Evolutionary conservation across 1,140 invertebrate genomes (phyloP).

Genomic region (Meteorus sp.): DNA sequence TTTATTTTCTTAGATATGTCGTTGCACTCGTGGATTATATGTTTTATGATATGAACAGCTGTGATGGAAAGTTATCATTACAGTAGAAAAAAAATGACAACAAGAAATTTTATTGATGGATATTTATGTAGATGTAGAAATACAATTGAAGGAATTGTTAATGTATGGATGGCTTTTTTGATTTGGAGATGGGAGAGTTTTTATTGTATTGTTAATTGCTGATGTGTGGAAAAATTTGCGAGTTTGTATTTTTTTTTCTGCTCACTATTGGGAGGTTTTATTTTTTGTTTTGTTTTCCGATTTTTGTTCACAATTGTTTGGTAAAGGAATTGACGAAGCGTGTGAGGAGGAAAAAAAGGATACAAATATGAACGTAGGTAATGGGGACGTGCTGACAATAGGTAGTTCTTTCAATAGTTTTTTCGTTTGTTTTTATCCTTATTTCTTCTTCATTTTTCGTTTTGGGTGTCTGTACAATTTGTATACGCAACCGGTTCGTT

Average conservation of each 20-base stretch:
- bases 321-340: not conserved
- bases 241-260: not conserved
- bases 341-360: not conserved
- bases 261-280: not conserved
- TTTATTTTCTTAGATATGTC: not conserved
- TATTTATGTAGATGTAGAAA: too few relatives aligned
- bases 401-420: too few relatives aligned
- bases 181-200: too few relatives aligned
- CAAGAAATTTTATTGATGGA: not conserved
- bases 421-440: too few relatives aligned
- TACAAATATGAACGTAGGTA: not conserved
- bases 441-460: too few relatives aligned
- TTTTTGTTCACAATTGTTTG: not conserved
- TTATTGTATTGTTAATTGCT: too few relatives aligned
- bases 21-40: constrained; percentile 5
- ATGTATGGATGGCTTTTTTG: too few relatives aligned
- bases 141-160: too few relatives aligned
- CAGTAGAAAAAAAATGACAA: not conserved
- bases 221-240: too few relatives aligned
- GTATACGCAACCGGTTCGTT: too few relatives aligned
- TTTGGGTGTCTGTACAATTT: too few relatives aligned
- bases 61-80: constrained; percentile 1
- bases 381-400: too few relatives aligned
- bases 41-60: not conserved
- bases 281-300: not conserved